A percentile compares a stretch with the other conserved stretches of the same genome.
phyloP scores from a whole-genome alignment of 2,113 vertebrate species.

The Pterocles orientalis region DNA sequence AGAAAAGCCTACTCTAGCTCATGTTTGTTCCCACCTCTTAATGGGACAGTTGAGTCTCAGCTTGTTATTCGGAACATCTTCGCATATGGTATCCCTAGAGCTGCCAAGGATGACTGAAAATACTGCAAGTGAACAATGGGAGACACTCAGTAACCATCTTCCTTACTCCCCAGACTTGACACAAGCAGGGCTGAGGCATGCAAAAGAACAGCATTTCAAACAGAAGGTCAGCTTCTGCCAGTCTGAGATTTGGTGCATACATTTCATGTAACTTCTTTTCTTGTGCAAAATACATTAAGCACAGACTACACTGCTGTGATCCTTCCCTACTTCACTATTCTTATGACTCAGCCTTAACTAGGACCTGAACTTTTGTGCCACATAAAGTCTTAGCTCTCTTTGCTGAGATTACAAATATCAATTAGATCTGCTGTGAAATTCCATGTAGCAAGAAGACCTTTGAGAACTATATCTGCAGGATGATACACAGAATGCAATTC shows the following conservation, averaged over 20 bases:
- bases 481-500: neutral
- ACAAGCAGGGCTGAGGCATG: neutral
- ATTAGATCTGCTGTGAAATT: neutral
- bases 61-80: neutral
- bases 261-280: neutral
- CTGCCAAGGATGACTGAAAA: conserved; percentile 30
- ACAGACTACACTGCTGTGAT: neutral
- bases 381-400: neutral
- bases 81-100: neutral
- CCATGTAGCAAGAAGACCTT: neutral
- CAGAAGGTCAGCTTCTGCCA: conserved; percentile 6
- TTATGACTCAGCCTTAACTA: neutral
- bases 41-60: neutral
- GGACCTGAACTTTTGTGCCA: neutral
- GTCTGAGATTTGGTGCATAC: neutral
- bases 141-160: neutral
- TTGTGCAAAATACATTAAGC: neutral
- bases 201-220: conserved; percentile 33
- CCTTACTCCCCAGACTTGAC: neutral
- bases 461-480: neutral
- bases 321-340: neutral
- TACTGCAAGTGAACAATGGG: conserved; percentile 40
- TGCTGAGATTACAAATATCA: neutral
- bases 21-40: neutral
- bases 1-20: neutral